These are phyloP conservation scores for Pheosia gnoma DNA, from an alignment of 2,888 invertebrate species.

Conservation along the genomic window DNA sequence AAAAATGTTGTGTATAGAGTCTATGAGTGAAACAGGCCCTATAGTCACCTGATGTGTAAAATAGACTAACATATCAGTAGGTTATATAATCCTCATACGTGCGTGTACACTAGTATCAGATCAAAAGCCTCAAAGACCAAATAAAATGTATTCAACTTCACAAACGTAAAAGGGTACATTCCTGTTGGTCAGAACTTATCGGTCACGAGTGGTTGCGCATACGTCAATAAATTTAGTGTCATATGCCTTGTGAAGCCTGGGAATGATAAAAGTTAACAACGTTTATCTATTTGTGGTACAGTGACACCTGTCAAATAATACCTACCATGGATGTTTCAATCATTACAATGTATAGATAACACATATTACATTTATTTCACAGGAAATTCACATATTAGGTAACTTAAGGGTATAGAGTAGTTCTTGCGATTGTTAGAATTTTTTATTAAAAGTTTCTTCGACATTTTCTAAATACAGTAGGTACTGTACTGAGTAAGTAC, in stretches of 20 bases:
- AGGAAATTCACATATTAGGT: background rate
- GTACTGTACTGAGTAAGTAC: too few relatives aligned
- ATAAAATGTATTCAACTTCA: too few relatives aligned
- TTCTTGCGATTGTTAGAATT: background rate
- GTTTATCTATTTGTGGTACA: background rate
- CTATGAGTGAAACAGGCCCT: too few relatives aligned
- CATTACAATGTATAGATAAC: background rate
- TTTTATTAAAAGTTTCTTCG: too few relatives aligned
- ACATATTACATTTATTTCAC: background rate
- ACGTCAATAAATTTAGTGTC: constrained; percentile 5
- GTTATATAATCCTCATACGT: too few relatives aligned
- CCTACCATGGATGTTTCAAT: constrained; percentile 3
- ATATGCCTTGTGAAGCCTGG: background rate
- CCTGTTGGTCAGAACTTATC: background rate
- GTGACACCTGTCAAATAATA: constrained; percentile 2
- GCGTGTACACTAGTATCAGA: too few relatives aligned
- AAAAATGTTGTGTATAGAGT: too few relatives aligned
- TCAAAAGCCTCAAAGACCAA: too few relatives aligned
- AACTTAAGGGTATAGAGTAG: background rate
- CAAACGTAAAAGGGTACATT: too few relatives aligned
- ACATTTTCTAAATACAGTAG: too few relatives aligned
- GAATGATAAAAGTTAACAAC: constrained; percentile 7
- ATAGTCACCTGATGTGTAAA: too few relatives aligned
- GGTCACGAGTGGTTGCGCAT: background rate
- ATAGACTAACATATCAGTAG: too few relatives aligned